phyloP scores from a whole-genome alignment of 2,797 vertebrate genomes.

The Diceros bicornis region DNA sequence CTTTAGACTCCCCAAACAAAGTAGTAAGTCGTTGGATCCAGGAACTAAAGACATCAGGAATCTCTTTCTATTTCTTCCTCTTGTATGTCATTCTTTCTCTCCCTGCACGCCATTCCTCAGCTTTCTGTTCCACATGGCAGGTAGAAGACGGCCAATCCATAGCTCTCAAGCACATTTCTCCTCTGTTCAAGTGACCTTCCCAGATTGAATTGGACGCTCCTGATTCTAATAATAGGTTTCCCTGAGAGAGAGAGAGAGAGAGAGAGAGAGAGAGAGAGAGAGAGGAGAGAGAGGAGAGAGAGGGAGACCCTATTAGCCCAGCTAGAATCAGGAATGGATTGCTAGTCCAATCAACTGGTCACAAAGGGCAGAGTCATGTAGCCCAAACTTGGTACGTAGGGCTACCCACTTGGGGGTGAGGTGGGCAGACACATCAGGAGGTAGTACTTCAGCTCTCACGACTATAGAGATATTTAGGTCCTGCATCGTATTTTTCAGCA shows the following conservation, averaged over 20 bases:
- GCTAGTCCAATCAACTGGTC: not conserved
- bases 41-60: not conserved
- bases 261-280: too few relatives aligned
- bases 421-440: not conserved
- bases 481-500: not conserved
- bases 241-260: too few relatives aligned
- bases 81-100: not conserved
- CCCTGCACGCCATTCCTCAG: not conserved
- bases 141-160: not conserved
- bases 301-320: not conserved
- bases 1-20: not conserved
- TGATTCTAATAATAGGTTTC: slow-evolving; percentile 30
- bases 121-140: not conserved
- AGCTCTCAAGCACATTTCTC: not conserved
- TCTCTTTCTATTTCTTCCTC: not conserved
- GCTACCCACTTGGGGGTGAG: not conserved
- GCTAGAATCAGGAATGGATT: not conserved
- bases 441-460: not conserved
- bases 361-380: not conserved
- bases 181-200: not conserved
- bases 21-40: not conserved
- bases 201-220: not conserved
- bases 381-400: not conserved
- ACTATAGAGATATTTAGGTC: not conserved
- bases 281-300: not conserved